Conservation (phyloP, 2,797 vertebrate species). For the Tadarida brasiliensis region DNA sequence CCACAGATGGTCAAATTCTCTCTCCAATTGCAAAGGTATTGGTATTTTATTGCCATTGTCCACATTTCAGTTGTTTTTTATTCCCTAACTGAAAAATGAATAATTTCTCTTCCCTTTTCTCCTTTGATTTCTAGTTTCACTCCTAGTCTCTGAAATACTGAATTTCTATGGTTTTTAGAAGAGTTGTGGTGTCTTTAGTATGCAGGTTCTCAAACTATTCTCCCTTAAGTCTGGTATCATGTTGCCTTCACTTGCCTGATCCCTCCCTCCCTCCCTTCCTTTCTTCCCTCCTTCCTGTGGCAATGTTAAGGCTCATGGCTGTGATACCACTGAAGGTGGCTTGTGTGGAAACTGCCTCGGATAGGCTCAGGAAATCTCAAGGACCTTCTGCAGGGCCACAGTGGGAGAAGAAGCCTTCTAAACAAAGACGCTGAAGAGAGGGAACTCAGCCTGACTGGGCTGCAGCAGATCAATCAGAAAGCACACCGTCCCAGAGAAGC, state of each 20-base stretch:
- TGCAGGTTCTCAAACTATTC: slow-evolving; percentile 41
- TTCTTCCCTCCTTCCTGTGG: not conserved
- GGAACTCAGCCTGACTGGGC: slow-evolving; percentile 93
- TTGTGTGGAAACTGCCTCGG: slow-evolving; percentile 80
- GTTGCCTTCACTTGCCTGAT: slow-evolving; percentile 70
- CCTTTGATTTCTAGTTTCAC: not conserved
- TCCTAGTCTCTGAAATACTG: slow-evolving; percentile 48
- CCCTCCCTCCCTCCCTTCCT: slow-evolving; percentile 5
- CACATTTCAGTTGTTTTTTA: slow-evolving; percentile 53
- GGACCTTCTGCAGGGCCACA: slow-evolving; percentile 65
- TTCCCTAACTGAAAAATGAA: slow-evolving; percentile 31
- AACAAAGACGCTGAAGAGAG: slow-evolving; percentile 94
- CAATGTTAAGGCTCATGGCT: slow-evolving; percentile 86
- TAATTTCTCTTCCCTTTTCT: slow-evolving; percentile 52
- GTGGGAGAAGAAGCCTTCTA: slow-evolving; percentile 84
- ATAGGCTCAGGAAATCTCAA: slow-evolving; percentile 73
- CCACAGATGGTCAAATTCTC: slow-evolving; percentile 28
- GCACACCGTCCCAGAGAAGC: slow-evolving; percentile 93
- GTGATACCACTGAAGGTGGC: slow-evolving; percentile 80
- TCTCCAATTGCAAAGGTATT: not conserved
- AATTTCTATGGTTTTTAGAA: slow-evolving; percentile 58
- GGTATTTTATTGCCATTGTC: slow-evolving; percentile 14
- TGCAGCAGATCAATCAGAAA: slow-evolving; percentile 95
- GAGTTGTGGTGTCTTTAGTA: slow-evolving; percentile 39
- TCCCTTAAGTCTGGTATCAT: slow-evolving; percentile 72